Base-by-base conservation (phyloP, 2,113 vertebrate genomes). In the Narcine bancroftii region DNA sequence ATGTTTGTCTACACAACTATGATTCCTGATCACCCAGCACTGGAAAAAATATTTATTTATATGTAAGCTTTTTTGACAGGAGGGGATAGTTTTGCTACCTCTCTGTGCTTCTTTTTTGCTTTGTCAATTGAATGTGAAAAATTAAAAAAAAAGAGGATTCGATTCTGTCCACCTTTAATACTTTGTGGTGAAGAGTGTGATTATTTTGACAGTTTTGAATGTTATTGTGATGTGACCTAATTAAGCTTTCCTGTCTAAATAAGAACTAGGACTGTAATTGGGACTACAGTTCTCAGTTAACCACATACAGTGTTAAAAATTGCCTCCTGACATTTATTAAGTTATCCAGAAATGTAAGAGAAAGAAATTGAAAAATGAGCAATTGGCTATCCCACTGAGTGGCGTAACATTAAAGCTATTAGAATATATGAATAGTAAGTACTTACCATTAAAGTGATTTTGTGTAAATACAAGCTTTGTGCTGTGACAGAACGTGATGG, bases 341-440 rank as follows among this genome's bases (percentile, higher is more conserved):
- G 89, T 39, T 71, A 91, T 69, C 89, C 89, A 71, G 26, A 91
- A 45, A 91, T 91, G 45, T 91, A 77, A 47, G 42, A 71, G 89
- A 33, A 17, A 69, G 65, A 91, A 91, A 91, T 71, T 42, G 89
- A 21, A 42, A 91, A 69, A 91, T 69, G 60, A 66, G 19, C 66
- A 89, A 89, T 91, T 91, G 87, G 87, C 60, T 65, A 69, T 69
- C 81, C 81, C 81, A 60, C 53, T 69, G 89, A 91, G 63, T 91
- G 89, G 89, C 65, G 26, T 91, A 91, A 91, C 65, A 47, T 91
- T 66, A 91, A 91, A 33, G 42, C 63, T 47, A 10, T 47, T 42
- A 47, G 89, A 91, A 91, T 91, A 91, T 91, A 91, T 69, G 89
- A 91, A 91, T 91, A 91, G 63, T 91, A 91, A 91, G 89, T 91